phyloP scores from a whole-genome alignment of 2,113 vertebrate species.

The Empidonax traillii region DNA sequence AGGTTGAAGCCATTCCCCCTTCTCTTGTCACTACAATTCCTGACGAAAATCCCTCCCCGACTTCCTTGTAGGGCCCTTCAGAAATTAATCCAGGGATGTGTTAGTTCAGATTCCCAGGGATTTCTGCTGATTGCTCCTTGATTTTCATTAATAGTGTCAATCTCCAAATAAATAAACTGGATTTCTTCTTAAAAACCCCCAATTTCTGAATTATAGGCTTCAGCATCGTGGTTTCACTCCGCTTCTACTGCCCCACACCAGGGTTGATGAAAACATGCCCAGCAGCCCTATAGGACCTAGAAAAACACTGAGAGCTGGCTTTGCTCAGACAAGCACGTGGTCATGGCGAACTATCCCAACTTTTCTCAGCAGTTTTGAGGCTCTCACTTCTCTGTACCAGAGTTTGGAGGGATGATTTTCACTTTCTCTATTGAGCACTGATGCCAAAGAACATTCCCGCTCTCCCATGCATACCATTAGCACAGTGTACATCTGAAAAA shows the following conservation, averaged over 20 bases:
- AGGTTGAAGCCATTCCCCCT: background rate
- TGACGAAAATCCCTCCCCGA: too few species aligned
- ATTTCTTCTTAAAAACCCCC: fast-evolving
- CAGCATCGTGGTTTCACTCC: background rate
- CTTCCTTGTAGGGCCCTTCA: background rate
- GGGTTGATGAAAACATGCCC: fast-evolving
- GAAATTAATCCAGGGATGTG: background rate
- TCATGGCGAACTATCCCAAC: background rate
- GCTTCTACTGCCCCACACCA: fast-evolving
- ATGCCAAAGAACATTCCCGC: constrained; percentile 12
- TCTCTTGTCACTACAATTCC: background rate
- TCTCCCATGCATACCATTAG: constrained; percentile 59
- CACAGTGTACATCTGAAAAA: constrained; percentile 59
- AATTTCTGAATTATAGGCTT: background rate
- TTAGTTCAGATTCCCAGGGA: background rate
- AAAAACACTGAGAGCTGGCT: background rate
- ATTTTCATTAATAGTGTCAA: background rate
- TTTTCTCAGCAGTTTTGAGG: background rate
- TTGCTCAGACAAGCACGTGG: background rate
- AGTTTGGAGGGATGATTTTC: background rate
- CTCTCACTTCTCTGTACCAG: background rate
- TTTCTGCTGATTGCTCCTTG: background rate
- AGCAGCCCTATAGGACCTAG: background rate
- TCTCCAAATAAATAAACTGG: background rate
- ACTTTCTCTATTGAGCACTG: background rate